These are phyloP conservation scores for Megalops cyprinoides DNA, from an alignment of 2,797 vertebrate species.

Conservation along the genomic window DNA sequence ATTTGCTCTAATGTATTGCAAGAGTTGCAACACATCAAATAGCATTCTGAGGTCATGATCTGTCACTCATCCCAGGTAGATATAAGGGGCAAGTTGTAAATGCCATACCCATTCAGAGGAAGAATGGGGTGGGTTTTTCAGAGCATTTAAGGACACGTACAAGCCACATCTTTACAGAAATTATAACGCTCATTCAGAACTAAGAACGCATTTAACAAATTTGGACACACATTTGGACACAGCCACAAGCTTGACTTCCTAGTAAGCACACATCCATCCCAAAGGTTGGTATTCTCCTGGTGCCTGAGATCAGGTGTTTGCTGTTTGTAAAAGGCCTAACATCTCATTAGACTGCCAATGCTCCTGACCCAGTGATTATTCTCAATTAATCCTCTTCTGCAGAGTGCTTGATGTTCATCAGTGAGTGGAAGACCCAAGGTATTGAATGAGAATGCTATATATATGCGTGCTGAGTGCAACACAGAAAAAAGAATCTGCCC, in stretches of 20 bases:
- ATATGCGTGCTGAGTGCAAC: background rate
- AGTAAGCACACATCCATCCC: background rate
- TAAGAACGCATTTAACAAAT: too few relatives aligned
- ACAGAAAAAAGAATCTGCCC: background rate
- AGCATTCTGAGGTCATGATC: too few relatives aligned
- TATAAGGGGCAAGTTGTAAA: too few relatives aligned
- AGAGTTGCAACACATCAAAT: background rate
- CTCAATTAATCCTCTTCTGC: background rate
- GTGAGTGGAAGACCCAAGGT: background rate
- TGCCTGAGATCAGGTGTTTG: background rate
- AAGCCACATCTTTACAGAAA: too few relatives aligned
- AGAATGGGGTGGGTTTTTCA: too few relatives aligned
- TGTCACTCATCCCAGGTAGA: too few relatives aligned
- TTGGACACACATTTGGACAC: too few relatives aligned
- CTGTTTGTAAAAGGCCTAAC: background rate
- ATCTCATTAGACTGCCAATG: background rate
- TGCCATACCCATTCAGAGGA: background rate
- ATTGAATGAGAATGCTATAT: background rate
- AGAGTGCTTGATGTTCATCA: background rate
- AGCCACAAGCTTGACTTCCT: conserved; percentile 2
- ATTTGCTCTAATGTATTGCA: background rate
- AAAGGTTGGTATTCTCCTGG: background rate
- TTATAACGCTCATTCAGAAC: too few relatives aligned
- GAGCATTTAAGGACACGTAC: too few relatives aligned
- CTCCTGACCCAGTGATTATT: conserved; percentile 1